A percentile compares a stretch with the other conserved stretches of the same genome.
Conservation (phyloP, 1,140 invertebrate species). For the Ridgeia piscesae region DNA sequence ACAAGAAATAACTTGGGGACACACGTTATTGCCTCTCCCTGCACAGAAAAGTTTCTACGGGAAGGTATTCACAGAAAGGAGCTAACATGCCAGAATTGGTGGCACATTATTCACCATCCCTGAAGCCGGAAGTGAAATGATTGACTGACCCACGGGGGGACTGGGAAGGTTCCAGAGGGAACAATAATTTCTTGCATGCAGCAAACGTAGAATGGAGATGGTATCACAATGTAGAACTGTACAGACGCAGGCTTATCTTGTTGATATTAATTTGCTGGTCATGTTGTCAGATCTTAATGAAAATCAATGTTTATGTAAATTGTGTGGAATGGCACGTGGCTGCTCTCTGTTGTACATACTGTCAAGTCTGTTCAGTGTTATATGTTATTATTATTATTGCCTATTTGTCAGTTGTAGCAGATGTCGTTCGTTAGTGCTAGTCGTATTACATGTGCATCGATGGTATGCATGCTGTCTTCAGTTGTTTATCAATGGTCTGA, state of each 20-base stretch:
- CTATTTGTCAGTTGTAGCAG: neutral
- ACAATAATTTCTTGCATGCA: neutral
- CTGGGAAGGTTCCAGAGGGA: neutral
- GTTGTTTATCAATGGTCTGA: neutral
- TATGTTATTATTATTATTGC: neutral
- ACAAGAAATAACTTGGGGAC: no score
- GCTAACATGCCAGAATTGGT: no score
- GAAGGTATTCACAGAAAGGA: no score
- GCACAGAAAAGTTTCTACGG: no score
- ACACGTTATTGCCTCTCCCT: no score
- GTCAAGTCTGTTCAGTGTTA: neutral
- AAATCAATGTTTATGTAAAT: neutral
- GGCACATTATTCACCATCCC: no score
- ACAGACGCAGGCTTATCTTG: neutral
- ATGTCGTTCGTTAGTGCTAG: neutral
- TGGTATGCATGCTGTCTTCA: neutral
- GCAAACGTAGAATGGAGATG: neutral
- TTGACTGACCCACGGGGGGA: no score
- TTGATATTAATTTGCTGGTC: neutral
- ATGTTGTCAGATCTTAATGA: neutral
- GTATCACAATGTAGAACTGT: neutral
- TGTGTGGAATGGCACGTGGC: neutral
- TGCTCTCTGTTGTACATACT: neutral
- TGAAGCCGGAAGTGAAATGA: no score
- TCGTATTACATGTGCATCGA: neutral